These are phyloP conservation scores for Biston stratarius DNA, from an alignment of 2,888 invertebrate genomes.

Conservation along the genomic window DNA sequence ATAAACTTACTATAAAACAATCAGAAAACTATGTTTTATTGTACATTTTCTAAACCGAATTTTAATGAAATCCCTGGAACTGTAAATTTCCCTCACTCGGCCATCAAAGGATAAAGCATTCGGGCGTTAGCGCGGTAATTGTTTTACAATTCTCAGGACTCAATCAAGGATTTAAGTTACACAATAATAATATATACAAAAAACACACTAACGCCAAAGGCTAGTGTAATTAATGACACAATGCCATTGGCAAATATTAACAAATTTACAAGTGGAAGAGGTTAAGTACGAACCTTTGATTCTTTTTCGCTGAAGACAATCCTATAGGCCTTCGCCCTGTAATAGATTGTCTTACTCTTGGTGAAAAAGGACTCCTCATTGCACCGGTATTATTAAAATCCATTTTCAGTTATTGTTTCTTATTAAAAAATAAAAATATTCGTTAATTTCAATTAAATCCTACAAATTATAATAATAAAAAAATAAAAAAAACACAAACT, in stretches of 20 bases:
- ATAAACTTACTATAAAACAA: slow-evolving; percentile 63
- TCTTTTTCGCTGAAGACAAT: slow-evolving; percentile 70
- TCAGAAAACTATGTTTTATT: not conserved
- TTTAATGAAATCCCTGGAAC: too few species aligned
- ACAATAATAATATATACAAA: not conserved
- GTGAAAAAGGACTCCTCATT: slow-evolving; percentile 79
- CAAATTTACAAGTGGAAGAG: slow-evolving; percentile 27
- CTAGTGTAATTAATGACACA: not conserved
- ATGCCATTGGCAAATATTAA: too few species aligned
- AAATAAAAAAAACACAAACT: too few species aligned
- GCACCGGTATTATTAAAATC: slow-evolving; percentile 75
- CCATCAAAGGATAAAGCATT: not conserved
- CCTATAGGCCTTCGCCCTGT: slow-evolving; percentile 70
- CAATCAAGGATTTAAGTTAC: too few species aligned
- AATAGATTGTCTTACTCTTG: slow-evolving; percentile 74
- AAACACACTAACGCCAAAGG: not conserved
- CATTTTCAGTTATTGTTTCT: slow-evolving; percentile 52
- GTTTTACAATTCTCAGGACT: not conserved
- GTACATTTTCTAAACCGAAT: not conserved
- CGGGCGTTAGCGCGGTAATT: not conserved
- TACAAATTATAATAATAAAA: too few species aligned
- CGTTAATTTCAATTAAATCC: not conserved
- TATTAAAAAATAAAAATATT: not conserved
- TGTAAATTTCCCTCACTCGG: not conserved
- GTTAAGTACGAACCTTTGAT: slow-evolving; percentile 64